Percentiles rank a stretch among this genome's conserved stretches.
Conservation (phyloP, 2,113 vertebrate species). For the Mesitornis unicolor region DNA sequence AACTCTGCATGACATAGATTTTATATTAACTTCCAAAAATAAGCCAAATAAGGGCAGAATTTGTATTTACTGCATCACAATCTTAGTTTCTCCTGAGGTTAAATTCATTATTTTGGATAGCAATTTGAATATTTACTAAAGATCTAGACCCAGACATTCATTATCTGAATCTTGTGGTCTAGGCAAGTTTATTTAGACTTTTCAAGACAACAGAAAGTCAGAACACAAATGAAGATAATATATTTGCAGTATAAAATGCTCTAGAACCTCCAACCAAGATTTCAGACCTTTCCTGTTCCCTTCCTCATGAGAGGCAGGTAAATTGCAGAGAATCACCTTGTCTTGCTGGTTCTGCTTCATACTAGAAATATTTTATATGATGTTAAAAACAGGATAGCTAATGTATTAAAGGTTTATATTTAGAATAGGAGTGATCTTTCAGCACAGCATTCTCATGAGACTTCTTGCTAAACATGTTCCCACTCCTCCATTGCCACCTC, state of each 20-base stretch:
- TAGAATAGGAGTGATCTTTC: constrained; percentile 37
- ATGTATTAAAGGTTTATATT: constrained; percentile 22
- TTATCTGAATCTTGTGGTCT: neutral
- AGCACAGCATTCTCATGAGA: constrained; percentile 1
- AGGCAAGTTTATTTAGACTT: neutral
- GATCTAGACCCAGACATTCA: neutral
- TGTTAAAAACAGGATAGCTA: neutral
- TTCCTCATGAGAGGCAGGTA: neutral
- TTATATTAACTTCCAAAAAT: neutral
- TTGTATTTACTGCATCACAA: neutral
- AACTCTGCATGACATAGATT: neutral
- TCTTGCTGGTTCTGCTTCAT: neutral
- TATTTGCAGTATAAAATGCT: neutral
- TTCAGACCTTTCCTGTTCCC: neutral
- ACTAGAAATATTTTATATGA: neutral
- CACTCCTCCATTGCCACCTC: constrained; percentile 45
- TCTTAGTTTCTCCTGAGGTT: neutral
- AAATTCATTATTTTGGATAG: neutral
- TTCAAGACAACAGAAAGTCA: neutral
- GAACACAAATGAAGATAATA: neutral
- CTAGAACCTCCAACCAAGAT: neutral
- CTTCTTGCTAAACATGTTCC: constrained; percentile 39
- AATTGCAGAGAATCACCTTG: neutral
- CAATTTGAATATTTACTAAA: neutral
- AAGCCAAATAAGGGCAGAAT: neutral